Percentiles rank a stretch among this genome's conserved stretches.
phyloP scores from a whole-genome alignment of 2,113 vertebrate species.

The Rhinoderma darwinii region DNA sequence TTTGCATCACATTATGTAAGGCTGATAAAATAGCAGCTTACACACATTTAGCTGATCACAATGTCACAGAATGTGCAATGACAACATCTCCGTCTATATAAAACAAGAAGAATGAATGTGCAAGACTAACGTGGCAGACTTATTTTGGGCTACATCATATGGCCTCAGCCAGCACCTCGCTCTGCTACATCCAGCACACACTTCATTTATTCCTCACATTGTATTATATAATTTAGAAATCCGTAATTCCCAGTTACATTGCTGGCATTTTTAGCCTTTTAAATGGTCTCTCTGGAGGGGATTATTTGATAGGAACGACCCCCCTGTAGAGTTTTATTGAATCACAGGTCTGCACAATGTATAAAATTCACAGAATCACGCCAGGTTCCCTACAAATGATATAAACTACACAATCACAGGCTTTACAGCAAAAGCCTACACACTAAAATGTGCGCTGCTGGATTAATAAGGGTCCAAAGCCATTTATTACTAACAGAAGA shows the following conservation, averaged over 20 bases:
- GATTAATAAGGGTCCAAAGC: not conserved
- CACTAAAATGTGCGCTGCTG: not conserved
- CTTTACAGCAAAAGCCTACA: constrained; percentile 20
- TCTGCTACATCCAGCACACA: not conserved
- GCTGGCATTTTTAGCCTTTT: constrained; percentile 18
- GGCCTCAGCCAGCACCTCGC: not conserved
- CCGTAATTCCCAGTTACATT: constrained; percentile 23
- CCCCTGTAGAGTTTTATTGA: constrained; percentile 15
- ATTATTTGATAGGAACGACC: constrained; percentile 22
- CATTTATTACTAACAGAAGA: not conserved
- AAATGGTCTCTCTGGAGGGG: constrained; percentile 32
- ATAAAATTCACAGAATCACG: not conserved
- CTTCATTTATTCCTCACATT: constrained; percentile 21
- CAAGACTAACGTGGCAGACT: not conserved
- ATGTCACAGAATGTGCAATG: not conserved
- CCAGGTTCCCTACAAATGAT: constrained; percentile 20
- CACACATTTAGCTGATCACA: not conserved
- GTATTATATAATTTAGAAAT: constrained; percentile 23
- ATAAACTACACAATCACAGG: constrained; percentile 29
- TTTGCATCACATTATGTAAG: not conserved
- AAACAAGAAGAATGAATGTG: not conserved
- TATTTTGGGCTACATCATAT: not conserved
- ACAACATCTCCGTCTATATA: not conserved
- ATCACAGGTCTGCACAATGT: not conserved
- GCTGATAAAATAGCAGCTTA: not conserved